Conservation (phyloP, 2,113 vertebrate species). For the Chloropsis hardwickii region DNA sequence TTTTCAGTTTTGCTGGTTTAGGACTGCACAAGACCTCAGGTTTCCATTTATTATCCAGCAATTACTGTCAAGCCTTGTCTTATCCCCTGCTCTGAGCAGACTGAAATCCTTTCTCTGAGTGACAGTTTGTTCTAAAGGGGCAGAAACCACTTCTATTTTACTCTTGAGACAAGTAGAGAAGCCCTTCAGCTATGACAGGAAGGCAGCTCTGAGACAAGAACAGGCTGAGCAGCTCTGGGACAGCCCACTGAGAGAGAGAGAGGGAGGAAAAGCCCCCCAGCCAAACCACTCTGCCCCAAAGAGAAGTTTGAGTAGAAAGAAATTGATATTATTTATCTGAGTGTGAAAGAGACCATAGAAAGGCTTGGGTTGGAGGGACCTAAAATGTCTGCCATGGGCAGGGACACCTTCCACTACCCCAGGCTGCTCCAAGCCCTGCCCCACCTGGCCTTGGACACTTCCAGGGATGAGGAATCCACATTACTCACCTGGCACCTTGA, state of each 20-base stretch:
- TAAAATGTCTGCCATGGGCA: background rate
- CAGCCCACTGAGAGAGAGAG: background rate
- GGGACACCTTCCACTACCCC: background rate
- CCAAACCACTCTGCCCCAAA: no score
- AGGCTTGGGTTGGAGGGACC: background rate
- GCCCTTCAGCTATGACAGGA: background rate
- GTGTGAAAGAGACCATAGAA: rapidly evolving
- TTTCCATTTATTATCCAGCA: background rate
- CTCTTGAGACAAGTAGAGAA: background rate
- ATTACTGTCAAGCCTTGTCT: background rate
- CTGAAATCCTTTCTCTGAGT: background rate
- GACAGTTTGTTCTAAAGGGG: background rate
- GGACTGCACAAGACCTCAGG: background rate
- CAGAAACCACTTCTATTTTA: background rate
- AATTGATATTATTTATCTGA: rapidly evolving
- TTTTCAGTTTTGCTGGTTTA: background rate
- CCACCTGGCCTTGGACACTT: background rate
- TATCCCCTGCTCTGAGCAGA: background rate
- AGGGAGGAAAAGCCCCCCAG: background rate
- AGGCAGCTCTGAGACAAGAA: rapidly evolving
- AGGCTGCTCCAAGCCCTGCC: rapidly evolving
- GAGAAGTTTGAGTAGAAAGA: rapidly evolving
- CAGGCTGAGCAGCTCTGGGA: background rate
- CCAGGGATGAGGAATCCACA: background rate
- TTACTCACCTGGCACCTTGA: conserved; percentile 76